Evolutionary conservation across 1,140 invertebrate genomes (phyloP), one percentile per base, ranked within the genome.

Genomic region (Druon quercuslanigerum): DNA sequence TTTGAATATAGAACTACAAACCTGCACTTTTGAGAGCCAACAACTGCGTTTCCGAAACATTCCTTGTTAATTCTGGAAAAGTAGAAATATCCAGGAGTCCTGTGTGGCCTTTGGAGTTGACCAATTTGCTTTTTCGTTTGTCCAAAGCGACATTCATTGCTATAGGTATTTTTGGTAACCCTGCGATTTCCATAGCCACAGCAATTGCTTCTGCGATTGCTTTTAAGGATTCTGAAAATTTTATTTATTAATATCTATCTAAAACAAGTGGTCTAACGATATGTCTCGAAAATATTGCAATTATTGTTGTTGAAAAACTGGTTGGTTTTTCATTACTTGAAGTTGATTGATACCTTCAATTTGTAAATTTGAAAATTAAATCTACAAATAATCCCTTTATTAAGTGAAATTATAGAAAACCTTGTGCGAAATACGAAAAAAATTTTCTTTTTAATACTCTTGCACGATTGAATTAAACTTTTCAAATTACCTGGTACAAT

Each of bases 161-260:
- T 83, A 94, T 94, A 0, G 93, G 92, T 73, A 95, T 90, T 56
- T 94, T 92, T 9, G 92, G 92, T 54, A 96, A 86, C 16, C 92
- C 92, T 0, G 92, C 92, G 60, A 96, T 95, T 78, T 96, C 95
- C 71, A 96, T 90, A 2, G 96, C 96, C 16, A 98, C 96, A 74
- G 94, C 91, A 86, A 98, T 95, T 66, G 96, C 95, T 90, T 98
- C 97, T 77, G 95, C 95, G 82, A 98, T 97, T 0, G 96, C 96
- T 84, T 95, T 95, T 25, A 98, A 88, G 0, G 96, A 97, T 93
- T 98, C 97, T 97, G 89, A 56, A 92, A 86, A 51, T 73, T 52
- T 78, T 98, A 97, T 97, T 90, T 50, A 92, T 81, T 40, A 73
- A 74, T 79, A 71, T 74, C 4, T 33, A 33, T 5, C 25, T 33